Conservation (phyloP, 2,888 invertebrate species). For the Spicauda simplicius region DNA sequence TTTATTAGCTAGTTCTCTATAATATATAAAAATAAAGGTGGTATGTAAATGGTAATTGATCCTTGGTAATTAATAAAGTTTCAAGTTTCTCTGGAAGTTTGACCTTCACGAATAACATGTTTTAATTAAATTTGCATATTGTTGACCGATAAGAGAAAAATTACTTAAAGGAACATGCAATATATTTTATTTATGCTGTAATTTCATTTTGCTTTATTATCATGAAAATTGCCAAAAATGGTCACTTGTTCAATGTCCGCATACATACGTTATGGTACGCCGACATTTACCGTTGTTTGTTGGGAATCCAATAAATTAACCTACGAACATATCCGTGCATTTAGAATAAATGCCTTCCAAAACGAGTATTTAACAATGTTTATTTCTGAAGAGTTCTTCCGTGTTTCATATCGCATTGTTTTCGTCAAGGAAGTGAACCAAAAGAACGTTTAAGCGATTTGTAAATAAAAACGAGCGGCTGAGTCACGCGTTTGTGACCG, state of each 20-base stretch:
- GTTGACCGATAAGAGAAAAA: background rate
- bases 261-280: too few species aligned
- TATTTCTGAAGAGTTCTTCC: conserved; percentile 7
- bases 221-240: too few species aligned
- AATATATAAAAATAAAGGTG: background rate
- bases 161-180: background rate
- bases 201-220: background rate
- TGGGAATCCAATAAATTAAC: too few species aligned
- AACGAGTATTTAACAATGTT: background rate
- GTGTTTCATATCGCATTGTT: conserved; percentile 15
- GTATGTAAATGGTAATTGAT: too few species aligned
- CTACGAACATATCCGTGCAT: background rate
- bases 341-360: background rate
- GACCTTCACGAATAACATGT: conserved; percentile 8
- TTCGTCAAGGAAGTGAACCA: conserved; percentile 19
- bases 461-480: conserved; percentile 15
- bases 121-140: conserved; percentile 15
- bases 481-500: conserved; percentile 39
- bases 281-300: too few species aligned
- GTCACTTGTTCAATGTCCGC: too few species aligned
- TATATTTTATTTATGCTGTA: background rate
- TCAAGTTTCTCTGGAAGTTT: conserved; percentile 1
- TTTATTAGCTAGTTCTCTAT: background rate
- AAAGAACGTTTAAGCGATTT: conserved; percentile 7
- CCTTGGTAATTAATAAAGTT: conserved; percentile 1